These are phyloP conservation scores for Geococcyx californianus DNA, from an alignment of 2,113 vertebrate genomes.

Conservation along the genomic window DNA sequence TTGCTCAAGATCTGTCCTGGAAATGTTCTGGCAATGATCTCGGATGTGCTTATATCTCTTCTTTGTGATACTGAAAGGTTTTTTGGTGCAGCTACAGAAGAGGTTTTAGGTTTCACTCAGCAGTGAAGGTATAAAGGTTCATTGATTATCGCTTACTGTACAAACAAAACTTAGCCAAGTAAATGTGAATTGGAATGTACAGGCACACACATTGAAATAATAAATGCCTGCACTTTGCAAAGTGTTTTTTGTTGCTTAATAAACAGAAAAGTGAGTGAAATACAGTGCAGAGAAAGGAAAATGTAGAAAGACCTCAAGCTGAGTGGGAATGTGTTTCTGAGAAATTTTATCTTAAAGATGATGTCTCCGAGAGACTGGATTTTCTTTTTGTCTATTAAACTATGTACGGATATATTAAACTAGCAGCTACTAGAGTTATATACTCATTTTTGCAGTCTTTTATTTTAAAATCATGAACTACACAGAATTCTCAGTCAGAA, in stretches of 20 bases:
- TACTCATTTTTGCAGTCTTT: not conserved
- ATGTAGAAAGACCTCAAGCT: not conserved
- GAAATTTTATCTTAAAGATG: not conserved
- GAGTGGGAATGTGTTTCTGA: not conserved
- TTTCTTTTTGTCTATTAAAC: not conserved
- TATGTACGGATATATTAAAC: not conserved
- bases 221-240: not conserved
- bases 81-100: not conserved
- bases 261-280: not conserved
- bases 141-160: not conserved
- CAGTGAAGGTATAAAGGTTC: not conserved
- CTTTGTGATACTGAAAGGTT: not conserved
- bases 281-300: not conserved
- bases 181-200: not conserved
- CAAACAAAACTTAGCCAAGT: not conserved
- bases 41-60: not conserved
- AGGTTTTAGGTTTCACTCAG: not conserved
- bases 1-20: not conserved
- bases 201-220: not conserved
- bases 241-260: not conserved
- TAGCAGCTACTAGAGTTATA: not conserved
- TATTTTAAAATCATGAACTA: slow-evolving; percentile 62
- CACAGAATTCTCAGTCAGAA: slow-evolving; percentile 76
- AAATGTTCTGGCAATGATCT: not conserved
- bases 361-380: not conserved